Evolutionary conservation across 1,140 invertebrate species (phyloP).

Genomic region (Littorina saxatilis): DNA sequence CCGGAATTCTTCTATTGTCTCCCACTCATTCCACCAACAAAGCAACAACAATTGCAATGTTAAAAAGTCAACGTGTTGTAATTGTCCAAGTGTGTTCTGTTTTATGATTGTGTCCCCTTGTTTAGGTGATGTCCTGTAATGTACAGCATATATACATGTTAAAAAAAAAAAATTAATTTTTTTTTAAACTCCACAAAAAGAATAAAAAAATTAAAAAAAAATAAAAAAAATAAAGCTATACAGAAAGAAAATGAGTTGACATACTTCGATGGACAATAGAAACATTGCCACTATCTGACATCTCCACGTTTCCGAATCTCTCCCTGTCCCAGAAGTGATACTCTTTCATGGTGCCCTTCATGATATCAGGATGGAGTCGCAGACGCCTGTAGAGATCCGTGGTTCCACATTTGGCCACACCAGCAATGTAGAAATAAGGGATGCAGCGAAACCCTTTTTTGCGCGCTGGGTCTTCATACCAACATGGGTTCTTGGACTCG

Average conservation of each 20-base stretch:
- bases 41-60: too few relatives aligned
- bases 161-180: too few relatives aligned
- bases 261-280: background rate
- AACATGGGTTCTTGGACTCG: slow-evolving; percentile 64
- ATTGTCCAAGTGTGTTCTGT: too few relatives aligned
- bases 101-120: too few relatives aligned
- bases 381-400: slow-evolving; percentile 46
- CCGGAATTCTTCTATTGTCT: too few relatives aligned
- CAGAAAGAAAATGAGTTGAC: background rate
- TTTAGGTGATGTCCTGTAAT: too few relatives aligned
- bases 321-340: slow-evolving; percentile 61
- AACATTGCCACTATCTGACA: background rate
- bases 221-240: too few relatives aligned
- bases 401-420: slow-evolving; percentile 51
- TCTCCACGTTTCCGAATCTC: slow-evolving; percentile 45
- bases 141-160: too few relatives aligned
- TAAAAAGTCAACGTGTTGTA: too few relatives aligned
- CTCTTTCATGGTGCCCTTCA: slow-evolving; percentile 42
- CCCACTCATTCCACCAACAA: too few relatives aligned
- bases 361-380: slow-evolving; percentile 39
- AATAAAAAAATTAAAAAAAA: too few relatives aligned
- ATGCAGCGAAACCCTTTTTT: slow-evolving; percentile 55
- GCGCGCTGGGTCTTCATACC: slow-evolving; percentile 55
- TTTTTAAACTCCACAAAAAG: too few relatives aligned
- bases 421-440: slow-evolving; percentile 54